phyloP scores from a whole-genome alignment of 1,140 invertebrate species.

The Sitobion miscanthi region DNA sequence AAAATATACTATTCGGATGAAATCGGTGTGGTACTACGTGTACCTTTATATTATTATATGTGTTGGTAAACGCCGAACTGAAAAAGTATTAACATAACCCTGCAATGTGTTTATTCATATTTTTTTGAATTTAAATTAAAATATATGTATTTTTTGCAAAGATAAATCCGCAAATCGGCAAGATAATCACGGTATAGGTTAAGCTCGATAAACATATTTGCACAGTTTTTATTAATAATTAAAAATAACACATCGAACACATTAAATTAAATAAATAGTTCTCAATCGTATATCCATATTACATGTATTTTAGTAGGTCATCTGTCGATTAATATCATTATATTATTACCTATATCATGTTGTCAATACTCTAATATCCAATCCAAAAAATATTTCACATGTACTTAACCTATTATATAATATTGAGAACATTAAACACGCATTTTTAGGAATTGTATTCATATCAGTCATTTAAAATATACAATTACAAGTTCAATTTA shows the following conservation, averaged over 20 bases:
- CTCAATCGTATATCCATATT: background rate
- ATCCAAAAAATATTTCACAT: background rate
- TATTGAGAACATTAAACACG: no score
- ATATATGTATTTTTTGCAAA: background rate
- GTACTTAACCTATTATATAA: no score
- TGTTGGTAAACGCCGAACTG: no score
- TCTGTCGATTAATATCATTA: background rate
- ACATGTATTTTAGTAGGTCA: background rate
- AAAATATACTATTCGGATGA: no score
- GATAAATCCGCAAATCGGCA: background rate
- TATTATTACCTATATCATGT: background rate
- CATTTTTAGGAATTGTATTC: no score
- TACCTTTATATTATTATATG: no score
- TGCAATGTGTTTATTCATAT: background rate
- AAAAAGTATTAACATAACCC: no score
- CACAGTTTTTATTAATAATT: background rate
- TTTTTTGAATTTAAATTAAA: background rate
- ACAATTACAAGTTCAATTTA: no score
- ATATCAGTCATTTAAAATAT: no score
- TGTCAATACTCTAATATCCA: background rate
- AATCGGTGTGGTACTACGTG: no score
- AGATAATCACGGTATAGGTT: no score
- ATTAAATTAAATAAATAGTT: background rate
- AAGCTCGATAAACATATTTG: background rate
- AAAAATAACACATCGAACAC: background rate